These are phyloP conservation scores for Diplogasteroides magnus DNA, from an alignment of 1,140 invertebrate species.

Conservation along the genomic window DNA sequence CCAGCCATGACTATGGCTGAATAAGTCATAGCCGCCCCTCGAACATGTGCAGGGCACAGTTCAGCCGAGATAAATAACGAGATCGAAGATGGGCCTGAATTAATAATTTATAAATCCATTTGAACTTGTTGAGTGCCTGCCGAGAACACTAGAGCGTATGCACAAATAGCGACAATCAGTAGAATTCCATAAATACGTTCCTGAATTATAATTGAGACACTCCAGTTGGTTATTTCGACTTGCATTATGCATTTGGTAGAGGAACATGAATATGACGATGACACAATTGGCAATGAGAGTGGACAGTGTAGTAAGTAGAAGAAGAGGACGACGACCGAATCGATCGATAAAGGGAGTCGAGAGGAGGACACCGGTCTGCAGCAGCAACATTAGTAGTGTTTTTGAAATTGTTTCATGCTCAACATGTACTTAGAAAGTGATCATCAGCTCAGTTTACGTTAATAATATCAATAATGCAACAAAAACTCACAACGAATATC, in stretches of 20 bases:
- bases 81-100: background rate
- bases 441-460: no score
- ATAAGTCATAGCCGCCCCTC: background rate
- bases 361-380: background rate
- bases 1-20: background rate
- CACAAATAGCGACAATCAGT: background rate
- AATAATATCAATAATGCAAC: no score
- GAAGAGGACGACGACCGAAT: background rate
- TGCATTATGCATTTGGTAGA: background rate
- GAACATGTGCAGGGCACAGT: background rate
- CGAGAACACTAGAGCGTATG: background rate
- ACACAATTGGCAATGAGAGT: background rate
- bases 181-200: background rate
- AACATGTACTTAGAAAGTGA: no score
- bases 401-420: no score
- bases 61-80: background rate
- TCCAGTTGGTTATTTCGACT: no score
- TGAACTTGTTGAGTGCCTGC: background rate
- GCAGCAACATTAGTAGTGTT: no score
- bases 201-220: no score
- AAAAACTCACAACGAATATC: background rate
- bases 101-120: background rate
- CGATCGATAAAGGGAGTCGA: background rate
- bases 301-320: background rate
- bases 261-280: background rate